Conservation (phyloP, 2,113 vertebrate genomes). For the Megalops atlanticus region DNA sequence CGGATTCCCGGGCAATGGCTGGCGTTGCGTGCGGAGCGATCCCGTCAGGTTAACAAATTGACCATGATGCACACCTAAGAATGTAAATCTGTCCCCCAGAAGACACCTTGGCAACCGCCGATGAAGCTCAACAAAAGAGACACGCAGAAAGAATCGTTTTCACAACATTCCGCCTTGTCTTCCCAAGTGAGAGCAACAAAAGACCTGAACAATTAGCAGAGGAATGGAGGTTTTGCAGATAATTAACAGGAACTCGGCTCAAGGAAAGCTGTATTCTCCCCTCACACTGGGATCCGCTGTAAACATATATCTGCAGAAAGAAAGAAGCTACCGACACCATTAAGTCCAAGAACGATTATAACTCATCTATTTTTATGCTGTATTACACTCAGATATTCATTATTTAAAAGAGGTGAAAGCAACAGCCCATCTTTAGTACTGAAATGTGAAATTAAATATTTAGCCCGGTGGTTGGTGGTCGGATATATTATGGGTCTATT, state of each 20-base stretch:
- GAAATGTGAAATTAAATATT: slow-evolving; percentile 6
- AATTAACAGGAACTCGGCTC: slow-evolving; percentile 33
- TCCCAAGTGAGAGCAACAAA: slow-evolving; percentile 5
- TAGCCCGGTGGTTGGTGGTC: neutral
- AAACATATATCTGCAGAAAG: slow-evolving; percentile 29
- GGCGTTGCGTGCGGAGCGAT: slow-evolving; percentile 17
- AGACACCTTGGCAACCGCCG: slow-evolving; percentile 43
- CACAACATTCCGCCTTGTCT: neutral
- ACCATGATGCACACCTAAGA: slow-evolving; percentile 34
- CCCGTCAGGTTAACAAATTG: slow-evolving; percentile 51
- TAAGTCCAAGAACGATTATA: slow-evolving; percentile 16
- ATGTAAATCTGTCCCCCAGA: slow-evolving; percentile 49
- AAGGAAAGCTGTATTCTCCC: slow-evolving; percentile 16
- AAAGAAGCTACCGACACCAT: slow-evolving; percentile 18
- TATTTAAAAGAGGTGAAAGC: neutral
- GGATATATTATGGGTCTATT: neutral
- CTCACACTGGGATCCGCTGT: neutral
- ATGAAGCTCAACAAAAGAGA: neutral
- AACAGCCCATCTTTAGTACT: neutral
- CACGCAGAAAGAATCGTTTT: neutral
- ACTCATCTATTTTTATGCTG: neutral
- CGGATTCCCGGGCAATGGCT: slow-evolving; percentile 43
- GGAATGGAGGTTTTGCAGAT: slow-evolving; percentile 22
- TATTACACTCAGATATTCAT: neutral
- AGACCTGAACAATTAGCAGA: slow-evolving; percentile 31